Evolutionary conservation across 2,113 vertebrate species (phyloP).

Genomic region (Taurulus bubalis): DNA sequence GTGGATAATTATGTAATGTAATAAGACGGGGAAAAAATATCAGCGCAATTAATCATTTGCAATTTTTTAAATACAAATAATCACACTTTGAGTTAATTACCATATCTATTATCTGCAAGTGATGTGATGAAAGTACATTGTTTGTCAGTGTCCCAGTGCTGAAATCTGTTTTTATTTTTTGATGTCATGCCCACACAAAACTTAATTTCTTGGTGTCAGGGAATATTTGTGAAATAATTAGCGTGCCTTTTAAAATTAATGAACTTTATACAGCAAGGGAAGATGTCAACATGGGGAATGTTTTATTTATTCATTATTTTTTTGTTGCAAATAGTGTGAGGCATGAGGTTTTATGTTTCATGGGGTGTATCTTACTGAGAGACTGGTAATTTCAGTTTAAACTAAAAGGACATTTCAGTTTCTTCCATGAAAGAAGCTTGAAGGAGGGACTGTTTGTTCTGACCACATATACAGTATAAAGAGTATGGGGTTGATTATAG

Average conservation of each 20-base stretch:
- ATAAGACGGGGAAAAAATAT: neutral
- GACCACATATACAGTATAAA: neutral
- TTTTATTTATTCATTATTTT: constrained; percentile 28
- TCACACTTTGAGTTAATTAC: neutral
- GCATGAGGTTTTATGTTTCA: constrained; percentile 29
- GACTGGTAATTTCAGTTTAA: neutral
- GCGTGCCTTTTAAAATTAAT: constrained; percentile 10
- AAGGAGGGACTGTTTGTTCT: constrained; percentile 15
- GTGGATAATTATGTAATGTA: constrained; percentile 26
- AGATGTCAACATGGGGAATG: constrained; percentile 11
- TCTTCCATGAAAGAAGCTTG: neutral
- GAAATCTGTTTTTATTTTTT: neutral
- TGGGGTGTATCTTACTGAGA: neutral
- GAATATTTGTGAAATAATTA: constrained; percentile 23
- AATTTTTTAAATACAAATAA: neutral
- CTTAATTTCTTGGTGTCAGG: neutral
- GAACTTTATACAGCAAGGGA: constrained; percentile 39
- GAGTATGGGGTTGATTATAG: constrained; percentile 18
- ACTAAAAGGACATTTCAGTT: neutral
- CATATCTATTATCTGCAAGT: neutral
- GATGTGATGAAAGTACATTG: neutral
- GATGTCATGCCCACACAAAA: neutral
- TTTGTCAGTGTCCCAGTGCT: neutral
- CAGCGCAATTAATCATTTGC: constrained; percentile 11
- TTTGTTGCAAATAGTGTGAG: constrained; percentile 8